Evolutionary conservation across 1,140 invertebrate species (phyloP), one percentile per base, ranked within the genome.

Genomic region (Conus ventricosus): DNA sequence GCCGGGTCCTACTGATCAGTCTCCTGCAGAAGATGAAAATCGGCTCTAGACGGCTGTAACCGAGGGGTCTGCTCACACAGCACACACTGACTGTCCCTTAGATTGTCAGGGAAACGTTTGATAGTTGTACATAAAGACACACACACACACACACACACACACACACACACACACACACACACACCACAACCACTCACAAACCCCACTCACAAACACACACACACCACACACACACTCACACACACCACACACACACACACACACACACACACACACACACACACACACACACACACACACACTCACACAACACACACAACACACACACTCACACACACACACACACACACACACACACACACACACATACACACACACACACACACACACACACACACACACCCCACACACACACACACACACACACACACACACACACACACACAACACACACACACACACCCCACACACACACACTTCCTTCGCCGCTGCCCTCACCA

Each of bases 261-360:
- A 86, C 53, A 83, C 67, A 88, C 67, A 86, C 53, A 86, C 53
- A 86, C 84, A n/a, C 84, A 86, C 53, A 63, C n/a, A 67, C 57
- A 83, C 51, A 84, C 53, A 86, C 53, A 67, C 27, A 86, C 53
- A 39, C 53, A 86, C 39, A 4, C 39, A 25, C 39, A 81, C 71
- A 80, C 20, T 4, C 39, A 84, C 39, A 53, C 55, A 15, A 15
- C 39, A 84, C 54, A 39, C 39, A 5, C 27, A 53, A 53, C 83
- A 6, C 39, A 53, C 83, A 4, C 78, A 51, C 82, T 10, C 53
- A 86, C 82, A 6, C 87, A 88, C 25, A 60, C 80, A 57, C 23
- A 85, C 63, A 15, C 51, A 84, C 23, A 84, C 27, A 80, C 78
- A 80, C 25, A 53, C 78, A 80, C 78, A 80, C 25, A 4, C 51